A percentile compares a stretch with the other conserved stretches of the same genome.
These are phyloP conservation scores for Numenius arquata DNA, from an alignment of 2,113 vertebrate genomes.

Conservation along the genomic window DNA sequence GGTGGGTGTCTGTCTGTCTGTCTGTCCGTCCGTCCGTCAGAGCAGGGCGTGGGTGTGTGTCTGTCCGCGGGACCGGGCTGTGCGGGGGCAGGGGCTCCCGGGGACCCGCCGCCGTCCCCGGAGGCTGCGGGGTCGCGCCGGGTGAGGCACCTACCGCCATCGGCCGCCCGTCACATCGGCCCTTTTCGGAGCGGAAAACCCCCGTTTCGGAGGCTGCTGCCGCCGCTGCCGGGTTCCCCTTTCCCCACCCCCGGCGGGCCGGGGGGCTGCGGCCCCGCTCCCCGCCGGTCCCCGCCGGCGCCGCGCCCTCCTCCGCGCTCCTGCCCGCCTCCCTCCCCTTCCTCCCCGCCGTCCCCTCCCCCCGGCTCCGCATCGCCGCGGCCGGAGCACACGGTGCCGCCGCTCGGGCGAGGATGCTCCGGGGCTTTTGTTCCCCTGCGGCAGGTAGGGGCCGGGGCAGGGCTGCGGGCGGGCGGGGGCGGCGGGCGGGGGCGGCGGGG, in stretches of 20 bases:
- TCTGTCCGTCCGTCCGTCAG: not conserved
- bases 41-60: not conserved
- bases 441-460: not conserved
- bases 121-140: not conserved
- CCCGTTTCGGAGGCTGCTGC: not conserved
- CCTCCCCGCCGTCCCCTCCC: constrained; percentile 16
- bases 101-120: not conserved
- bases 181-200: not conserved
- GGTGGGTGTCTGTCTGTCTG: not conserved
- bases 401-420: constrained; percentile 49
- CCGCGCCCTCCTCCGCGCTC: constrained; percentile 36
- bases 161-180: not conserved
- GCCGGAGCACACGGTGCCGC: constrained; percentile 41
- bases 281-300: not conserved
- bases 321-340: constrained; percentile 42
- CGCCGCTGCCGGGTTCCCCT: not conserved
- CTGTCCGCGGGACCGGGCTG: not conserved
- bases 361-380: constrained; percentile 25
- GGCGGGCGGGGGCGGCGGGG: not conserved
- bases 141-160: not conserved
- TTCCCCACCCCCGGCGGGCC: not conserved
- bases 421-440: constrained; percentile 59
- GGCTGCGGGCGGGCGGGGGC: not conserved
- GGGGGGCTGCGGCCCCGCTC: not conserved
- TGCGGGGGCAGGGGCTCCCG: not conserved